Evolutionary conservation across 1,140 invertebrate species (phyloP).

Genomic region (Magallana angulata): DNA sequence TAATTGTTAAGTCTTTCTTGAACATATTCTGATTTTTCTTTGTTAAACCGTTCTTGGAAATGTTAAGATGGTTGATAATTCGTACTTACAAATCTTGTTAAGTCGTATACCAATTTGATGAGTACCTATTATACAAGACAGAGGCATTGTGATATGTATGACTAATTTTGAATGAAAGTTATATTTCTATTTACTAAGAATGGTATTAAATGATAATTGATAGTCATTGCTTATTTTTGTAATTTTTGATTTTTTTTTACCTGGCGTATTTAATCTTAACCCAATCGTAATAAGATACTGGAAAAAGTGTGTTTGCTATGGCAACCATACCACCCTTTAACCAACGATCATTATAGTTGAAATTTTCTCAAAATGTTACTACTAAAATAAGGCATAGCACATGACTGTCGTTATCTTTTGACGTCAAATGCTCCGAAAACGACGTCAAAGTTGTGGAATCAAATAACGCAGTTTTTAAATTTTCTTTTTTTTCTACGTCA

Average conservation of each 20-base stretch:
- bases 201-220: neutral
- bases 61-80: no score
- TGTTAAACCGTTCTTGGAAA: no score
- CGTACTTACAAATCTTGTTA: no score
- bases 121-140: neutral
- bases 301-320: neutral
- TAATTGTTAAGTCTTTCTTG: no score
- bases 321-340: neutral
- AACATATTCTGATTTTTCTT: no score
- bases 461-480: no score
- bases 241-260: neutral
- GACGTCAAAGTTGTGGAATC: no score
- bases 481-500: no score
- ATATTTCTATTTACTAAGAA: neutral
- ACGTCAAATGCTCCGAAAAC: no score
- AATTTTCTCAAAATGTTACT: neutral
- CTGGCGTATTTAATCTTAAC: neutral
- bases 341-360: neutral
- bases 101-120: no score
- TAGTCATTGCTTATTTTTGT: neutral
- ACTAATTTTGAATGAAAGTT: neutral
- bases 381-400: neutral
- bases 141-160: neutral
- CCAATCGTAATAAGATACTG: neutral
- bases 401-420: no score